Base-by-base conservation (phyloP, 2,113 vertebrate genomes). In the Caracal caracal region DNA sequence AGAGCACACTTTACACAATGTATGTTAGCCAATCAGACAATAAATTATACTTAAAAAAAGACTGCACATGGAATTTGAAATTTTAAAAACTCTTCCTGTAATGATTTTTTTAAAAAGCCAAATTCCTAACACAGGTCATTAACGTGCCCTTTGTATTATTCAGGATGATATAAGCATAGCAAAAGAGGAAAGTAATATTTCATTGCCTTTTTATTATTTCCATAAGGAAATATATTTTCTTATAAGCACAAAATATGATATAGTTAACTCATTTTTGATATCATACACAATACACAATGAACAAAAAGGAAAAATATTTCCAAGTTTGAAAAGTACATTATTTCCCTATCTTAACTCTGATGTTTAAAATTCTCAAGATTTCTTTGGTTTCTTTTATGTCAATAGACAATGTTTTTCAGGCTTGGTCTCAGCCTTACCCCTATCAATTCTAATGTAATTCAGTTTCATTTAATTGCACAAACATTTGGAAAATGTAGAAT, bases 311-410 rank as follows among this genome's bases (percentile, higher is more conserved):
- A 93, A 97, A 75, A 37, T 76, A 90, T 93, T 82, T 66, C 20
- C 43, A 89, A 81, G 8, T 66, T 88, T 81, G n/a, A 53, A 75
- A 86, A 88, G 75, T 30, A 76, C 40, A 40, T 83, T 83, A n/a
- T 73, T 63, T n/a, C 37, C 68, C 19, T 17, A 47, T 35, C 26
- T 95, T 88, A 93, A 73, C 6, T 68, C n/a, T 49, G 13, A 26
- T 70, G 6, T 68, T 90, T 87, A 81, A 90, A 94, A 93, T 94
- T 71, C 71, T 93, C 76, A 28, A 9, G 35, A 61, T 85, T 65
- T 79, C n/a, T 93, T 90, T 83, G 30, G 35, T 17, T 86, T 90
- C 26, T 85, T 70, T 96, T 86, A 37, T 91, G 75, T 70, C 78
- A 96, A 40, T 35, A 88, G 59, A 66, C 37, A 94, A 68, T 59